These are phyloP conservation scores for Heptranchias perlo DNA, from an alignment of 2,113 vertebrate genomes.

Conservation along the genomic window DNA sequence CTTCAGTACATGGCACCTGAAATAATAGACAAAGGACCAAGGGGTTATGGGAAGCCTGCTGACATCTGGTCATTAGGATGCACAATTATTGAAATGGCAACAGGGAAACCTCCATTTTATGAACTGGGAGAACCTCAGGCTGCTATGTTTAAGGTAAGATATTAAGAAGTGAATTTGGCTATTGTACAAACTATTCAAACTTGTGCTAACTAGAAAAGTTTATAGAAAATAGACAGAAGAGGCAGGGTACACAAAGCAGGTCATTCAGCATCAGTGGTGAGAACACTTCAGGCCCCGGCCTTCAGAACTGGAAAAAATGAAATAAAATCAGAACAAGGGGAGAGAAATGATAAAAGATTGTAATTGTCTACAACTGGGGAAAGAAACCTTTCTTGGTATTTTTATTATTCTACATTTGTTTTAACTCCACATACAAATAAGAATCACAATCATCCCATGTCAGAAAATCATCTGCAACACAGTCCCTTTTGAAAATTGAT, in stretches of 20 bases:
- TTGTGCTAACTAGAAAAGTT: neutral
- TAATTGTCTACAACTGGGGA: neutral
- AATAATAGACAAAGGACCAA: slow-evolving; percentile 95
- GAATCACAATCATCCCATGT: neutral
- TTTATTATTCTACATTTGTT: neutral
- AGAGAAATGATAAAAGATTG: neutral
- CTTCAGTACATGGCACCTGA: slow-evolving; percentile 98
- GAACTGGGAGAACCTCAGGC: slow-evolving; percentile 96
- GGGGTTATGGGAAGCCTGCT: slow-evolving; percentile 93
- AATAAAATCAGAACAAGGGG: neutral
- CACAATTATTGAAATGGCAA: slow-evolving; percentile 98
- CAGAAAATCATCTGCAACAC: neutral
- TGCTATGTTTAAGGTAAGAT: slow-evolving; percentile 94
- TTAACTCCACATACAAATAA: neutral
- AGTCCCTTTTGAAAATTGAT: too few relatives aligned
- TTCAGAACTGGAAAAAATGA: neutral
- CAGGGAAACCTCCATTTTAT: slow-evolving; percentile 92
- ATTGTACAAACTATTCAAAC: neutral
- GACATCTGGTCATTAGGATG: slow-evolving; percentile 98
- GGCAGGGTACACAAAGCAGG: neutral
- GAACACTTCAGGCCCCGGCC: neutral
- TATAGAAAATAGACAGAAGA: neutral
- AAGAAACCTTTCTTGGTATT: neutral
- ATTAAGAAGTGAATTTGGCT: neutral
- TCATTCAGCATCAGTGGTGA: neutral